Evolutionary conservation across 2,797 vertebrate genomes (phyloP).

Genomic region (Sciurus vulgaris): DNA sequence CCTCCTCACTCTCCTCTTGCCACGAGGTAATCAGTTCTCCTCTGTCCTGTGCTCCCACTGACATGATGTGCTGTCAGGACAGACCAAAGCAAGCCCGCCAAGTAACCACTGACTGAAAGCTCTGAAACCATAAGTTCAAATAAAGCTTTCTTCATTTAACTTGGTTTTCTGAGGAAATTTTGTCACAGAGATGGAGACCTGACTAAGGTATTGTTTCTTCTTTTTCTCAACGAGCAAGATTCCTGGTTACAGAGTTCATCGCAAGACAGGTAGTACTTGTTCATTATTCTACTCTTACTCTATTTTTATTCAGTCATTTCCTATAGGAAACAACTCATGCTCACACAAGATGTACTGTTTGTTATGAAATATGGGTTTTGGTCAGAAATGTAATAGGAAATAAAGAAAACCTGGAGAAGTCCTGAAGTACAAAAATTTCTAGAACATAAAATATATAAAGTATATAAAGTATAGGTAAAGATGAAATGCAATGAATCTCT

Average conservation of each 20-base stretch:
- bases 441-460: not conserved
- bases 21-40: not conserved
- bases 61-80: not conserved
- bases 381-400: not conserved
- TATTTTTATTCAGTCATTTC: not conserved
- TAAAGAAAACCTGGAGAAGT: not conserved
- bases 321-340: not conserved
- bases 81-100: not conserved
- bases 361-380: not conserved
- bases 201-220: not conserved
- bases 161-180: not conserved
- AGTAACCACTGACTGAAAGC: not conserved
- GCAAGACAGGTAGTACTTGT: not conserved
- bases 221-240: not conserved
- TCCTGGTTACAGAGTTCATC: not conserved
- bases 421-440: not conserved
- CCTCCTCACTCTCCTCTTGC: not conserved
- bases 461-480: not conserved
- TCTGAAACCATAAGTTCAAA: not conserved
- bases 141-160: not conserved
- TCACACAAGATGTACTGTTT: not conserved
- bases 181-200: not conserved
- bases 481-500: not conserved
- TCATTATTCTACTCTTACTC: not conserved
- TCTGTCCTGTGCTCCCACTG: too few relatives aligned